Evolutionary conservation across 2,113 vertebrate species (phyloP).

Genomic region (Vulpes lagopus): DNA sequence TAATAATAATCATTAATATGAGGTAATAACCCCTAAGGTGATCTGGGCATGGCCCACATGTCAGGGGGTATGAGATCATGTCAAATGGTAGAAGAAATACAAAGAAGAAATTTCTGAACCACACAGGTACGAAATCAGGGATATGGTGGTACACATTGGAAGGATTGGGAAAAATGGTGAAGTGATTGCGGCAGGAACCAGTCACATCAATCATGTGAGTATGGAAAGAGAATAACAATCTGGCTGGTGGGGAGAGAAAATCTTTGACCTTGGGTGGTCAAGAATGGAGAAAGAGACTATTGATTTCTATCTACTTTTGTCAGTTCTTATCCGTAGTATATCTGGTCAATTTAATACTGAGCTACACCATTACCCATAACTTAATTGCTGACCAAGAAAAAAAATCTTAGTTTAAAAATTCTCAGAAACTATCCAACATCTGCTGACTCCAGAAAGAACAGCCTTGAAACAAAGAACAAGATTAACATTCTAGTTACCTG

Average conservation of each 20-base stretch:
- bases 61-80: not conserved
- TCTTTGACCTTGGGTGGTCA: not conserved
- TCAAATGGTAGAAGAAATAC: not conserved
- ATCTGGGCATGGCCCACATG: not conserved
- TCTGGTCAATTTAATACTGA: not conserved
- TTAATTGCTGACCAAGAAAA: not conserved
- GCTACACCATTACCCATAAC: not conserved
- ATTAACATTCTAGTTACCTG: not conserved
- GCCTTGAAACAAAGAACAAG: constrained; percentile 34
- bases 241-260: not conserved
- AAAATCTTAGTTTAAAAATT: constrained; percentile 22
- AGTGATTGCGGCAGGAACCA: not conserved
- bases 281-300: not conserved
- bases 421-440: not conserved
- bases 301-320: not conserved
- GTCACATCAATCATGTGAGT: not conserved
- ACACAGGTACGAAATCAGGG: not conserved
- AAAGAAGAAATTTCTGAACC: not conserved
- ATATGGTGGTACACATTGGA: not conserved
- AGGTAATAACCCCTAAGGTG: not conserved
- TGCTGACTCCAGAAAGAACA: not conserved
- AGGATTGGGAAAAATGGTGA: not conserved
- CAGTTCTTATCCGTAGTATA: not conserved
- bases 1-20: constrained; percentile 4
- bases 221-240: not conserved